phyloP scores from a whole-genome alignment of 2,113 vertebrate genomes.

The Ariopsis seemanni region DNA sequence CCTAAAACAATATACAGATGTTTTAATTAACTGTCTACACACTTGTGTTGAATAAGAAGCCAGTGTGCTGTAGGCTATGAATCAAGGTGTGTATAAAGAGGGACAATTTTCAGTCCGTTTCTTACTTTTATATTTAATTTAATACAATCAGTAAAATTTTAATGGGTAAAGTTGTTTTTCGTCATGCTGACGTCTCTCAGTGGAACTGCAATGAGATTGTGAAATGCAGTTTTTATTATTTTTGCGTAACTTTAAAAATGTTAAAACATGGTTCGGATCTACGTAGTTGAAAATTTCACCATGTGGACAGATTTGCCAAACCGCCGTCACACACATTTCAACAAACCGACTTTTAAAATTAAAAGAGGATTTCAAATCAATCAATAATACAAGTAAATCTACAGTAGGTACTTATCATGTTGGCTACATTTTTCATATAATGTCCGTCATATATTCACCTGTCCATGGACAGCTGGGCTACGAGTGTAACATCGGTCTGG shows the following conservation, averaged over 20 bases:
- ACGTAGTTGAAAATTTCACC: background rate
- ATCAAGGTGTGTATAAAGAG: background rate
- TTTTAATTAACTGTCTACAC: too few species aligned
- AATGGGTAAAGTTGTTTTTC: background rate
- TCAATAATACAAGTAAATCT: background rate
- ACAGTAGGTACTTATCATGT: background rate
- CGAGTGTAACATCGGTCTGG: slow-evolving; percentile 90
- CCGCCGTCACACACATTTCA: background rate
- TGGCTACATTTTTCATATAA: background rate
- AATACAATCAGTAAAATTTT: background rate
- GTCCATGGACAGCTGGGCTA: slow-evolving; percentile 99
- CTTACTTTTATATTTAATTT: too few species aligned
- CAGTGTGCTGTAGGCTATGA: background rate
- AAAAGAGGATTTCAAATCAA: background rate
- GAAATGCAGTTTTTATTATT: background rate
- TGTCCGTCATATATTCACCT: slow-evolving; percentile 71
- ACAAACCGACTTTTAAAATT: background rate
- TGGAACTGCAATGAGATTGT: background rate
- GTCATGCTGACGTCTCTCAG: background rate
- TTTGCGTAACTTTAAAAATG: background rate
- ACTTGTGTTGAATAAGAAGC: background rate
- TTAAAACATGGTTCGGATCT: background rate
- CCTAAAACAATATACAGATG: too few species aligned
- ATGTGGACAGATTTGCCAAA: background rate
- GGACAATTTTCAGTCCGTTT: background rate